Evolutionary conservation across 2,888 invertebrate species (phyloP), one percentile per base, ranked within the genome.

Genomic region (Eupithecia inturbata): DNA sequence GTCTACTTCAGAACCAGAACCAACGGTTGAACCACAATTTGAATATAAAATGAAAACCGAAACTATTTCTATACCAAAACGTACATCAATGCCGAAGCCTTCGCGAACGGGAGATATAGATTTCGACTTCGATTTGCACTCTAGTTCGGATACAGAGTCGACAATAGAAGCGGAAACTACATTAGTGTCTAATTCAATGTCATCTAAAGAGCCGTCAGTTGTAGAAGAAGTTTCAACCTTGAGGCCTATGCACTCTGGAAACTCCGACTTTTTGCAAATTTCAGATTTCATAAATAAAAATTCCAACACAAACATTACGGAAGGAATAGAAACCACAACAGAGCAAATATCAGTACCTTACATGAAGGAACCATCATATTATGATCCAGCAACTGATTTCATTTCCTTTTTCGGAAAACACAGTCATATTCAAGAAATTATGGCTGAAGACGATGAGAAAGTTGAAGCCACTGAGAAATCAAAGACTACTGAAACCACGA

Each of bases 311-410:
- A 84, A 80, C 71, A 73, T 78, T 71, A 78, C 57, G 49, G 78
- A 82, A 71, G 80, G 76, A 72, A 70, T 75, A 9, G 84, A 87
- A 77, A 83, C 78, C 0, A 87, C 87, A 10, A 89, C 89, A 86
- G 81, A 79, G 80, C 85, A 49, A 87, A 80, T 87, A 76, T 86
- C 87, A 3, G 88, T 89, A 75, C 83, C 85, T 19, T 79, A 84
- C 49, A 86, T 86, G 70, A 87, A 85, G 74, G 88, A 88, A 60
- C 84, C 88, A 22, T 85, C 89, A n/a, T 6, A 33, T 9, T 86
- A 88, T 73, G 88, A 88, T 80, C 81, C 87, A 1, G 87, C 85
- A 78, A 86, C 89, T 3, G 88, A 89, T 77, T 85, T 89, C 39
- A 84, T 87, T 79, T 86, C 89, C 63, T 87, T 88, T 72, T 80